A percentile compares a stretch with the other conserved stretches of the same genome.
phyloP scores from a whole-genome alignment of 2,888 invertebrate species.

The Metacarcinus magister region DNA sequence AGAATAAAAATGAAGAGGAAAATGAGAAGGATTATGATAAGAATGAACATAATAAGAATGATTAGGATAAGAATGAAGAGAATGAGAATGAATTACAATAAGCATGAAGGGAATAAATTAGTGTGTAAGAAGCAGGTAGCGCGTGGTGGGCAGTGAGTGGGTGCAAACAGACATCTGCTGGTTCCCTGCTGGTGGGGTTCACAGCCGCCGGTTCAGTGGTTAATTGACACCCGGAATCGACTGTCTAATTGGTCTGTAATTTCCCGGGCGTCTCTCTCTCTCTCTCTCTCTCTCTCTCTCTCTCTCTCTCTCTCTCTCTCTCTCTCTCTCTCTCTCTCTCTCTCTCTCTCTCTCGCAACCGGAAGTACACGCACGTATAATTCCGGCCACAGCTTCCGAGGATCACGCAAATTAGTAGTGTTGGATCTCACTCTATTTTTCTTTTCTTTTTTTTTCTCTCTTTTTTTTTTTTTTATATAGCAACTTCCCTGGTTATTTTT shows the following conservation, averaged over 20 bases:
- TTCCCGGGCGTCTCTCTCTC: slow-evolving; percentile 39
- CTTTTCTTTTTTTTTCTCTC: neutral
- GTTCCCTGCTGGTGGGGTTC: slow-evolving; percentile 51
- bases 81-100: no score
- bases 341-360: neutral
- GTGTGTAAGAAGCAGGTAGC: neutral
- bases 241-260: slow-evolving; percentile 34
- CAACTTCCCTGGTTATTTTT: neutral
- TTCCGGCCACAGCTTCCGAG: neutral
- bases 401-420: neutral
- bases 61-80: no score
- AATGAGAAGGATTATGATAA: no score
- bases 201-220: slow-evolving; percentile 57
- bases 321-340: slow-evolving; percentile 6
- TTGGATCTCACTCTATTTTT: neutral
- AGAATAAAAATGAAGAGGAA: no score
- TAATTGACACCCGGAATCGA: slow-evolving; percentile 61
- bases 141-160: neutral
- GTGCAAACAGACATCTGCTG: slow-evolving; percentile 51
- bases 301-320: slow-evolving; percentile 26
- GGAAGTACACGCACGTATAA: neutral
- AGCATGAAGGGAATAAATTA: no score
- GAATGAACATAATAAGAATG: no score
- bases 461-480: neutral
- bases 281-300: slow-evolving; percentile 26